A percentile compares a stretch with the other conserved stretches of the same genome.
Conservation (phyloP, 2,113 vertebrate species). For the Protobothrops flavoviridis region DNA sequence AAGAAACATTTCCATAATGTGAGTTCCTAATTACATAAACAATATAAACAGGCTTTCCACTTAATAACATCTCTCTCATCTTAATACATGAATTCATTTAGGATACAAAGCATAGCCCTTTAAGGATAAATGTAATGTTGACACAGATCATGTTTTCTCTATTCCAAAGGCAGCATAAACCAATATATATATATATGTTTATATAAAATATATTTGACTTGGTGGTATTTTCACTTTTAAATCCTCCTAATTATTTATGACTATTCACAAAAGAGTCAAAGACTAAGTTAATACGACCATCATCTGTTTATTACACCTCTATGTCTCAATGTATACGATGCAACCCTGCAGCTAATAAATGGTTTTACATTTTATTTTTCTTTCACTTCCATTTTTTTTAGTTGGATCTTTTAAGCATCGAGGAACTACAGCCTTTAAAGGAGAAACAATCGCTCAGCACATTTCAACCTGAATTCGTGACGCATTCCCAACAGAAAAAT, state of each 20-base stretch:
- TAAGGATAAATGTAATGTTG: background rate
- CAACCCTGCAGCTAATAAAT: conserved; percentile 12
- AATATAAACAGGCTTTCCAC: background rate
- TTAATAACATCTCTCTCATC: background rate
- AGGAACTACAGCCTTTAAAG: background rate
- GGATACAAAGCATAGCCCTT: background rate
- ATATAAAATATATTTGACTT: background rate
- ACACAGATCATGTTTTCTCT: background rate
- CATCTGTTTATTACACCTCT: background rate
- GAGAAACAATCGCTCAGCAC: background rate
- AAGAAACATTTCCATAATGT: background rate
- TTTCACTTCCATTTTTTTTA: conserved; percentile 2
- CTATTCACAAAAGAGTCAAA: conserved; percentile 10
- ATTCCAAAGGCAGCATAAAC: background rate
- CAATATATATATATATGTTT: background rate
- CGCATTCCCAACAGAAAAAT: background rate
- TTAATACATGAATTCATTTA: conserved; percentile 21
- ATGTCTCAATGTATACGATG: background rate
- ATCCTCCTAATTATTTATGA: background rate
- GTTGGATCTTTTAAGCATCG: conserved; percentile 29
- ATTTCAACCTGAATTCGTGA: conserved; percentile 14
- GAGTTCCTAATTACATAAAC: conserved; percentile 11
- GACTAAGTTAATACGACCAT: background rate
- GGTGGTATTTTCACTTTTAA: conserved; percentile 6
- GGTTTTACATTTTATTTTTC: conserved; percentile 5